Conservation (phyloP, 2,113 vertebrate genomes). For the Nothobranchius furzeri region DNA sequence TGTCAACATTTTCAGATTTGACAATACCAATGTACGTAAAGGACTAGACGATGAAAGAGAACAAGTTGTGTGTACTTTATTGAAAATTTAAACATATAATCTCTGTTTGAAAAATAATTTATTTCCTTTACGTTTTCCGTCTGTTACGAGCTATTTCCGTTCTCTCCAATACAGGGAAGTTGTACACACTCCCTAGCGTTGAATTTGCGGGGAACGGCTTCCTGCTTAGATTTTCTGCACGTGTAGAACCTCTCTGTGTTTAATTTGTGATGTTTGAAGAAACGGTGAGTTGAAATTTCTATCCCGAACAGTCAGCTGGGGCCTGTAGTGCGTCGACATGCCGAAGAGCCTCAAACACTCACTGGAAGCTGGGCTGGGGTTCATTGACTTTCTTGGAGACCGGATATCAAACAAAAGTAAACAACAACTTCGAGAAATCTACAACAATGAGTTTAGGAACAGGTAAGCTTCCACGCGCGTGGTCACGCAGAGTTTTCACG, state of each 20-base stretch:
- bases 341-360: conserved; percentile 45
- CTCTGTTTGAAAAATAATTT: rapidly evolving
- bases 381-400: conserved; percentile 82
- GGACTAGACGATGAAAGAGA: neutral
- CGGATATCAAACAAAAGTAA: conserved; percentile 63
- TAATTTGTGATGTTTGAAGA: conserved; percentile 3
- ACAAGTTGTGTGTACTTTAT: neutral
- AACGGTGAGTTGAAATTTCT: conserved; percentile 10
- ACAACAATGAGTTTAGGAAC: conserved; percentile 82
- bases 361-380: conserved; percentile 76
- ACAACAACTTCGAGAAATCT: conserved; percentile 80
- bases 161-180: neutral
- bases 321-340: conserved; percentile 40
- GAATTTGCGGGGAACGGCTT: neutral
- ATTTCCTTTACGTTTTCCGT: neutral
- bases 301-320: too few relatives aligned
- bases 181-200: conserved; percentile 6
- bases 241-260: neutral
- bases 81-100: neutral
- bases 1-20: neutral
- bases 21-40: neutral
- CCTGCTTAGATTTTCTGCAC: neutral
- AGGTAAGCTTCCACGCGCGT: conserved; percentile 38
- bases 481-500: neutral
- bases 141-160: neutral